Evolutionary conservation across 2,888 invertebrate species (phyloP).

Genomic region (Eupeodes latifasciatus): DNA sequence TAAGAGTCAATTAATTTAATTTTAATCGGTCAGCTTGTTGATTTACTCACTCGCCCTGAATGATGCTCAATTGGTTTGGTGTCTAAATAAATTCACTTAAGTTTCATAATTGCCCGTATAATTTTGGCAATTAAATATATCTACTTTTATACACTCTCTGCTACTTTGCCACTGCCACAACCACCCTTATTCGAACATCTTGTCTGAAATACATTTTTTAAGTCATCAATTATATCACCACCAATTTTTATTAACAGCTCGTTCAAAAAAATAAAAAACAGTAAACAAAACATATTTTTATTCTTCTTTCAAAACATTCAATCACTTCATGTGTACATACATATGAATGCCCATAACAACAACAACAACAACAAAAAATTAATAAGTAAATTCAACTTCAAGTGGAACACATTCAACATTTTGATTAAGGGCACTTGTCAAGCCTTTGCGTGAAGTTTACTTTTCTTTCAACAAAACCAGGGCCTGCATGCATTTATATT

Average conservation of each 20-base stretch:
- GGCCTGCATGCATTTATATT: slow-evolving; percentile 56
- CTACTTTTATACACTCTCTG: background rate
- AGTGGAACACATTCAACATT: slow-evolving; percentile 76
- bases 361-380: slow-evolving; percentile 61
- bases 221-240: slow-evolving; percentile 40
- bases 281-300: slow-evolving; percentile 49
- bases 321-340: slow-evolving; percentile 19
- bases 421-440: slow-evolving; percentile 76
- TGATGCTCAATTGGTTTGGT: slow-evolving; percentile 47
- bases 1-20: background rate
- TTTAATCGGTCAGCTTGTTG: slow-evolving; percentile 1
- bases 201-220: slow-evolving; percentile 11
- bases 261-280: slow-evolving; percentile 8
- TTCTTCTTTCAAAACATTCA: slow-evolving; percentile 42
- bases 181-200: slow-evolving; percentile 31
- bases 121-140: slow-evolving; percentile 29
- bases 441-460: slow-evolving; percentile 51
- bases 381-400: slow-evolving; percentile 67
- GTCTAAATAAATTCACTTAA: slow-evolving; percentile 48
- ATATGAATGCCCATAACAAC: too few species aligned
- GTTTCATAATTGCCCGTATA: slow-evolving; percentile 65
- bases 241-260: background rate
- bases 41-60: slow-evolving; percentile 25
- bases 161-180: background rate
- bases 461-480: slow-evolving; percentile 17